These are phyloP conservation scores for Albula glossodonta DNA, from an alignment of 2,113 vertebrate genomes.

Conservation along the genomic window DNA sequence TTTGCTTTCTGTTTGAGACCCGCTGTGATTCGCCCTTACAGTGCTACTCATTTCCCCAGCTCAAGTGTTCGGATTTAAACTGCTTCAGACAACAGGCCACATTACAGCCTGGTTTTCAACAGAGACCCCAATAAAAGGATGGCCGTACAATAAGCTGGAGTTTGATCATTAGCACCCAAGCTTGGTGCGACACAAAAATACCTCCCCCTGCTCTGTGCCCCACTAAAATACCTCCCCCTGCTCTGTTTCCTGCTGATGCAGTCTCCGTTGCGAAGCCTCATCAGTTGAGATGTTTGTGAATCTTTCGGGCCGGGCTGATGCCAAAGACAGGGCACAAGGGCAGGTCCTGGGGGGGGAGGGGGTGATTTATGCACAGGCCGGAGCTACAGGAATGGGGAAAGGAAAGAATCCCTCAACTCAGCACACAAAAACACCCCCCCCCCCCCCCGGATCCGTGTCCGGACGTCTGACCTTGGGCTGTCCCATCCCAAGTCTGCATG, in stretches of 20 bases:
- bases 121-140: not conserved
- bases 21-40: not conserved
- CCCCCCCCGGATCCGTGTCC: conserved; percentile 28
- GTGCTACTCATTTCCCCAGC: not conserved
- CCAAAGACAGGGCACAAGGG: not conserved
- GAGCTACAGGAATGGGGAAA: conserved; percentile 15
- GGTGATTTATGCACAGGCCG: conserved; percentile 34
- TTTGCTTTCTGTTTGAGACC: not conserved
- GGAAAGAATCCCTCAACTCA: conserved; percentile 5
- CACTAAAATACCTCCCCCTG: not conserved
- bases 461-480: conserved; percentile 33
- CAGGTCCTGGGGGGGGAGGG: not conserved
- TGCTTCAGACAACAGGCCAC: not conserved
- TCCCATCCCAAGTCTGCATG: not conserved
- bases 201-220: not conserved
- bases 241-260: not conserved
- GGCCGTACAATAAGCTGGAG: not conserved
- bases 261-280: not conserved
- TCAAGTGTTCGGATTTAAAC: not conserved
- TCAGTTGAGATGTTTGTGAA: not conserved
- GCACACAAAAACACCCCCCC: not conserved
- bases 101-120: not conserved
- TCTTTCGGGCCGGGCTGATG: not conserved
- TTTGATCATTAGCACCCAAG: not conserved
- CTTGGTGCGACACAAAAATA: not conserved